Base-by-base conservation (phyloP, 2,888 invertebrate species). In the Augiades crinisus region DNA sequence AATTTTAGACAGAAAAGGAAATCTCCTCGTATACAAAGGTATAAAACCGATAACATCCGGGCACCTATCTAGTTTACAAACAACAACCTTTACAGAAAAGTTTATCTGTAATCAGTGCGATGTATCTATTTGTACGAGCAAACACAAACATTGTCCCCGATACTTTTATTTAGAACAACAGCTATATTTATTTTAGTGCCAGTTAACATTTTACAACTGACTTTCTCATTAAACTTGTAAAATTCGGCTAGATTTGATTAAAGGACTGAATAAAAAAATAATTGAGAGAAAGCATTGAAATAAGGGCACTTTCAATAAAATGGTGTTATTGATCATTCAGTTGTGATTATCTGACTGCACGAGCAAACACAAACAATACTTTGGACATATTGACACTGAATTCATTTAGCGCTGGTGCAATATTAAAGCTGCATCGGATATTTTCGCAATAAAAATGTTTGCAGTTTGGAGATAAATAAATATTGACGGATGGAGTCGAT, bases 291-390 rank as follows among this genome's bases (percentile, higher is more conserved):
- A 27, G 27, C 27, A 5, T 10, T 27, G 10, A 27, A 27, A 27
- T 27, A 27, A 27, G 27, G 2, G n/a, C 7, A n/a, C 1, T 22
- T 34, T 34, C 8, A 34, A 34, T 17, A 17, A 36, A 36, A 4
- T 14, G 2, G 30, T 27, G 27, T 27, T 27, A 27, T 27, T 43
- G 31, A 22, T 34, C 19, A 17, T 19, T 27, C 27, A 27, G 40
- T 27, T 36, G 14, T 30, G 21, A 38, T 37, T 37, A 30, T 47
- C 12, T 38, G 47, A 13, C 17, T 46, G 24, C 37, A 38, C 37
- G 37, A 21, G 37, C 24, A 30, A 47, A 47, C 30, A 47, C 47
- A 47, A 47, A 47, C 47, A 47, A 47, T 38, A 37, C 47, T 47
- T 17, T 30, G 47, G 37, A 27, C 21, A 47, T 36, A 46, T 36